Percentiles rank a stretch among this genome's conserved stretches.
These are phyloP conservation scores for Tiliacea citrago DNA, from an alignment of 2,888 invertebrate genomes.

Conservation along the genomic window DNA sequence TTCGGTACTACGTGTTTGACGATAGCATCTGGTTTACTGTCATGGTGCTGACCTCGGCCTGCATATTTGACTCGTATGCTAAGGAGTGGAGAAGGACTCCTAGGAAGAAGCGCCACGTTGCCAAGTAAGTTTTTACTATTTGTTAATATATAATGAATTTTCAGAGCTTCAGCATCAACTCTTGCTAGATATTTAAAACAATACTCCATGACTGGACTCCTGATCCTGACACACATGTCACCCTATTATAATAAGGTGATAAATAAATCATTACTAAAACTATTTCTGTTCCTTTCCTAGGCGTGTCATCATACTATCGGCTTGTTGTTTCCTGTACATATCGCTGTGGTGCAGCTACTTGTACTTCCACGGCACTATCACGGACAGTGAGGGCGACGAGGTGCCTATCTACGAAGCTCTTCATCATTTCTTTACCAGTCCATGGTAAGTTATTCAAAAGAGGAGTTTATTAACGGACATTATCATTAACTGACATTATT, in stretches of 20 bases:
- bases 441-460: constrained; percentile 89
- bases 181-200: neutral
- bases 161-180: neutral
- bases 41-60: constrained; percentile 92
- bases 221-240: no score
- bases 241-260: neutral
- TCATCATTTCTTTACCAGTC: constrained; percentile 97
- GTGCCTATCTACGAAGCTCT: constrained; percentile 97
- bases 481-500: neutral
- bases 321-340: constrained; percentile 93
- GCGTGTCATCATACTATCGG: constrained; percentile 90
- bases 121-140: constrained; percentile 74
- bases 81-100: constrained; percentile 95
- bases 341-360: constrained; percentile 95
- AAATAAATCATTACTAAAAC: neutral
- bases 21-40: constrained; percentile 93
- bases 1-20: constrained; percentile 94
- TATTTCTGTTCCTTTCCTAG: constrained; percentile 75
- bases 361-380: constrained; percentile 96
- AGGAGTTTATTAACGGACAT: neutral
- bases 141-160: neutral
- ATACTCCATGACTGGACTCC: neutral
- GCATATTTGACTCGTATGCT: constrained; percentile 94
- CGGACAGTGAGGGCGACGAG: constrained; percentile 96
- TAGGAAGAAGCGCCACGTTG: constrained; percentile 76